Conservation (phyloP, 2,888 invertebrate species). For the Cheilosia variabilis region DNA sequence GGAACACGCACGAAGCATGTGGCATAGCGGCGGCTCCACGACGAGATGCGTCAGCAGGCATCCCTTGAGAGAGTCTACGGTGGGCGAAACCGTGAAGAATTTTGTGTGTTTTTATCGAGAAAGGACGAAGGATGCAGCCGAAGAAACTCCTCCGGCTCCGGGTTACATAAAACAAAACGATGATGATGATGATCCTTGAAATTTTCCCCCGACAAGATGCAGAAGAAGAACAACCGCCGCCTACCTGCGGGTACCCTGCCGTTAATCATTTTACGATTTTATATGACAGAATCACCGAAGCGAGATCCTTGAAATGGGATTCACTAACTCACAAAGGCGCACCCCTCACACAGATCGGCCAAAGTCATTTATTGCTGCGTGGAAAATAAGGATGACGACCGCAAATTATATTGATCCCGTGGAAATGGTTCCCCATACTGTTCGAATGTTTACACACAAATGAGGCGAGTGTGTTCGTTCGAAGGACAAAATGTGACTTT, state of each 20-base stretch:
- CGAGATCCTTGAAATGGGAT: conserved; percentile 71
- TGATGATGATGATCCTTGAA: conserved; percentile 47
- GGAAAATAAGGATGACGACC: conserved; percentile 65
- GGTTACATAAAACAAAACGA: conserved; percentile 8
- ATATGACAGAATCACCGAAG: conserved; percentile 60
- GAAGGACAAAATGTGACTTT: conserved; percentile 67
- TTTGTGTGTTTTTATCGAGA: conserved; percentile 71
- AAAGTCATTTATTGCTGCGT: conserved; percentile 38
- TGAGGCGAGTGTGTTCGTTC: conserved; percentile 27
- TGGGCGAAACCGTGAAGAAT: conserved; percentile 68
- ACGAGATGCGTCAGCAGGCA: conserved; percentile 49
- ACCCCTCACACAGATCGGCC: conserved; percentile 14
- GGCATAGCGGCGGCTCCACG: conserved; percentile 61
- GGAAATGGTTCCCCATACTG: conserved; percentile 62
- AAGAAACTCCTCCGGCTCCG: conserved; percentile 56
- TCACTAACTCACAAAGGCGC: conserved; percentile 38
- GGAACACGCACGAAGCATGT: conserved; percentile 65
- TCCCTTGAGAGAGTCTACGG: conserved; percentile 28
- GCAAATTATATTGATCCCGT: conserved; percentile 73
- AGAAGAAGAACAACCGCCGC: background rate
- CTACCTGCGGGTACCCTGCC: conserved; percentile 39
- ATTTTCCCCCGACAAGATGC: background rate
- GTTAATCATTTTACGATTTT: conserved; percentile 67
- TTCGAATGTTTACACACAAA: conserved; percentile 70
- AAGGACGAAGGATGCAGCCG: conserved; percentile 60